Evolutionary conservation across 2,888 invertebrate genomes (phyloP).

Genomic region (Oscheius myriophilus): DNA sequence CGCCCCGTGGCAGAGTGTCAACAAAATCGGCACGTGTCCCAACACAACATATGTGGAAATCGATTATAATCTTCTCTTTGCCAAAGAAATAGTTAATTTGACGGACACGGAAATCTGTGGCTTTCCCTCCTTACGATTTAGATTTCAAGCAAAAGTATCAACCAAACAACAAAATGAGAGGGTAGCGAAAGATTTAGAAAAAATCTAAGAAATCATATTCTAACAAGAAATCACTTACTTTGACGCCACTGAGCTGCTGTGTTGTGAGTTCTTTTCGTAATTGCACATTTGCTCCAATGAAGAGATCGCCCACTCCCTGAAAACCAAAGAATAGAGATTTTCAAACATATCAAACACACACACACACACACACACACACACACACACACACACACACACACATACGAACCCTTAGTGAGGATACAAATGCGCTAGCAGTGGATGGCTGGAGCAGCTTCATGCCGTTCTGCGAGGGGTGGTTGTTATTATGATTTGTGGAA

Average conservation of each 20-base stretch:
- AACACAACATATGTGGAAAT: not conserved
- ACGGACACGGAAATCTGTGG: too few relatives aligned
- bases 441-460: slow-evolving; percentile 22
- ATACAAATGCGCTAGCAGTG: not conserved
- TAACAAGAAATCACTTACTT: too few relatives aligned
- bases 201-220: not conserved
- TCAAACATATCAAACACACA: too few relatives aligned
- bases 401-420: slow-evolving; percentile 6
- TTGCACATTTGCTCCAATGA: slow-evolving; percentile 30
- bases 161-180: not conserved
- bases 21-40: too few relatives aligned
- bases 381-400: too few relatives aligned
- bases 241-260: slow-evolving; percentile 27
- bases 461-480: not conserved
- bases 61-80: not conserved
- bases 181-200: not conserved
- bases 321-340: not conserved
- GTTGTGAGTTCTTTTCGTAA: slow-evolving; percentile 8
- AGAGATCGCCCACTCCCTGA: slow-evolving; percentile 26
- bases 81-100: too few relatives aligned
- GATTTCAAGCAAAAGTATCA: too few relatives aligned
- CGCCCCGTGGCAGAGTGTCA: too few relatives aligned
- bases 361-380: too few relatives aligned
- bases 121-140: too few relatives aligned
- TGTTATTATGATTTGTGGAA: too few relatives aligned